Percentiles rank a stretch among this genome's conserved stretches.
These are phyloP conservation scores for Sebastes cheni DNA, from an alignment of 2,797 vertebrate genomes.

Conservation along the genomic window DNA sequence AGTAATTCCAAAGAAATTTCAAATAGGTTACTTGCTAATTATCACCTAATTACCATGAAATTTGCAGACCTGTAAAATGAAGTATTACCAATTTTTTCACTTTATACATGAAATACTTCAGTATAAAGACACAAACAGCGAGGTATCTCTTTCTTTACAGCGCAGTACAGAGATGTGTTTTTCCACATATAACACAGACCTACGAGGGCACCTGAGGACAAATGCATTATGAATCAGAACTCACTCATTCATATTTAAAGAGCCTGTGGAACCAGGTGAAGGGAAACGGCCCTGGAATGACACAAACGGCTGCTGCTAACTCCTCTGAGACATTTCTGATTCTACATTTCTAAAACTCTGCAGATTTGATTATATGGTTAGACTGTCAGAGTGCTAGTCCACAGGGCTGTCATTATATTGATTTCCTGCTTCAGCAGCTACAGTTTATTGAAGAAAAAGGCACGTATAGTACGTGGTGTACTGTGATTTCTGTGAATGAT, in stretches of 20 bases:
- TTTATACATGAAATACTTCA: not conserved
- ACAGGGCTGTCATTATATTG: not conserved
- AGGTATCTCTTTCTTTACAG: not conserved
- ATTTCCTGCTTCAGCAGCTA: not conserved
- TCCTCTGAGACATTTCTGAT: not conserved
- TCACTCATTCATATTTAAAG: conserved; percentile 11
- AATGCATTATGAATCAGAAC: not conserved
- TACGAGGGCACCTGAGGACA: not conserved
- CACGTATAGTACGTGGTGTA: not conserved
- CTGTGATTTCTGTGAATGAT: not conserved
- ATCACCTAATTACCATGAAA: too few species aligned
- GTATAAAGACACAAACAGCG: not conserved
- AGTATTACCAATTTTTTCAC: not conserved
- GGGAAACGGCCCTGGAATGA: not conserved
- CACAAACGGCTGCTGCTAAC: not conserved
- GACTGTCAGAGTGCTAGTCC: not conserved
- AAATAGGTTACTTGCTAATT: too few species aligned
- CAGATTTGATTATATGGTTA: not conserved
- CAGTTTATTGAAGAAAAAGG: not conserved
- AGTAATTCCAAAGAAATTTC: too few species aligned
- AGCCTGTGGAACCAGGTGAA: not conserved
- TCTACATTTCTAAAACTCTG: not conserved
- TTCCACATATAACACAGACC: not conserved
- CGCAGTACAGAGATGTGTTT: not conserved
- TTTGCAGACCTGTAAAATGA: too few species aligned